Base-by-base conservation (phyloP, 2,797 vertebrate genomes). In the Onychomys leucogaster region DNA sequence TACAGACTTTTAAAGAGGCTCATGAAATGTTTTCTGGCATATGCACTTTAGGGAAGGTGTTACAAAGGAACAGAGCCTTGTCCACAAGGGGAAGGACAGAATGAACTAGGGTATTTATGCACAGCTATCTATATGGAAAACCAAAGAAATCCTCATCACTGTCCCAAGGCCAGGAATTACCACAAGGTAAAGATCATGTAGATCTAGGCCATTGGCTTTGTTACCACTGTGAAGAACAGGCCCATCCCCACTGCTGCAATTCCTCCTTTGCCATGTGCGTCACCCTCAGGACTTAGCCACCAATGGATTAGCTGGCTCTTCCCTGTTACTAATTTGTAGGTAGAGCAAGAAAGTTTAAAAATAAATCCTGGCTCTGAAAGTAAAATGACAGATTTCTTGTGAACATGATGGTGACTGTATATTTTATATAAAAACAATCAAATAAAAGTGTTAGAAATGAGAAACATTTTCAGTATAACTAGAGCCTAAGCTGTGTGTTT, bases 401-500 rank as follows among this genome's bases (percentile, higher is more conserved):
- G 41, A 87, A 67, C 65, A 21, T 57, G 73, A 57, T 80, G 46
- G 41, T 49, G 52, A 69, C 77, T 83, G 8, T 89, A 77, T 97
- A 97, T 91, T 93, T 97, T 96, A 87, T 94, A 82, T 73, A 73
- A 88, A 75, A 52, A 71, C 37, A 61, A 82, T 37, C 43, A 94
- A 96, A 91, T 97, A 49, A 91, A 87, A 89, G 52, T 94, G 43
- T 67, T 85, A 83, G 63, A 89, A 93, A 83, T 57, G 75, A 96
- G 76, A 92, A 91, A 63, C 97, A 83, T 73, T 96, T 96, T 94
- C 55, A 86, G 82, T 85, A 76, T 49, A 91, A 94, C 83, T 37
- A 57, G 61, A 91, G 85, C 52, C 75, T n/a, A 65, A 57, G 61
- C 55, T 82, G 9, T 85, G n/a, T 49, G 27, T 78, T 96, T 85